Evolutionary conservation across 2,888 invertebrate genomes (phyloP), one percentile per base, ranked within the genome.

Genomic region (Amphipoea lucens): DNA sequence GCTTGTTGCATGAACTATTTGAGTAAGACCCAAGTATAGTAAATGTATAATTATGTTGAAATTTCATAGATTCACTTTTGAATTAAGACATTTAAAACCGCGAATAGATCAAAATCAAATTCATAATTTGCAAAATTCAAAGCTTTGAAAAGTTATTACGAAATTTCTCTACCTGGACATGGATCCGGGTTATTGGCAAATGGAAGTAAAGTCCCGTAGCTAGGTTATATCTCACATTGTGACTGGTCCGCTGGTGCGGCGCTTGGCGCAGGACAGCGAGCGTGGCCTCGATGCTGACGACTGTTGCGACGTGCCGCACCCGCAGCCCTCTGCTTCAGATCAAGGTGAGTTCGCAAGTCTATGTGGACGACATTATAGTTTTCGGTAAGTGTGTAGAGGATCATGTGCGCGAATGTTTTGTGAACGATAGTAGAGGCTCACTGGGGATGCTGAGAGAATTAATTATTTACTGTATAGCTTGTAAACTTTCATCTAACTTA

Each of bases 211-310:
- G 86, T 90, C 90, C 91, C 89, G 95, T 96, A 96, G 96, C 93
- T 97, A 97, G 96, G 96, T 96, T 93, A 93, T 95, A 95, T 96
- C 97, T 96, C 96, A 97, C 96, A 94, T 96, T 96, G 95, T 96
- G 96, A 97, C 96, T 96, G 95, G 96, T 96, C 96, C 97, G 96
- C 96, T 96, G 96, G 95, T 96, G 96, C 97, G 96, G 96, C 97
- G 95, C 94, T 96, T 96, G 96, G 94, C 96, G 96, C 96, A 97
- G 97, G 97, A 91, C 96, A 97, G 97, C 96, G 95, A 91, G 96
- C 94, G 91, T 97, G 97, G 96, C 95, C 94, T 91, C 94, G 94
- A 89, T 97, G 96, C 96, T 97, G 97, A 97, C 97, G 96, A 92
- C 94, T 96, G 95, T 93, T 96, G 94, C 96, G 96, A 94, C 96